Evolutionary conservation across 2,113 vertebrate species (phyloP).

Genomic region (Forbesichthys agassizii): DNA sequence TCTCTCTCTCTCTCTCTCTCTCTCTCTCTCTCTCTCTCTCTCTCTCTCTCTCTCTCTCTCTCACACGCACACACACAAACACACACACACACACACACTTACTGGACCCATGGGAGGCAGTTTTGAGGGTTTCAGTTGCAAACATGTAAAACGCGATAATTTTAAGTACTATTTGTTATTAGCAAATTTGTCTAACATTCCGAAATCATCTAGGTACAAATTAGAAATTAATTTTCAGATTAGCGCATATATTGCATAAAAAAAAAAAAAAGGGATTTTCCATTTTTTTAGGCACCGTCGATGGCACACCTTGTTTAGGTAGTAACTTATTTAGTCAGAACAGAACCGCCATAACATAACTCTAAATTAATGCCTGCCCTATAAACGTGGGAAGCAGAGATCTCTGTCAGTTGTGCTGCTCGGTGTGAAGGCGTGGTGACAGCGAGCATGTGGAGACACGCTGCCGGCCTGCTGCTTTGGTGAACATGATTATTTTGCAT

Average conservation of each 20-base stretch:
- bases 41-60: too few relatives aligned
- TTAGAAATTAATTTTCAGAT: too few relatives aligned
- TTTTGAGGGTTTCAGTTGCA: slow-evolving; percentile 65
- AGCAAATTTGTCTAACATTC: background rate
- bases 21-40: too few relatives aligned
- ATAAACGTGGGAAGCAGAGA: slow-evolving; percentile 49
- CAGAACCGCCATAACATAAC: slow-evolving; percentile 48
- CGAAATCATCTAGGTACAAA: too few relatives aligned
- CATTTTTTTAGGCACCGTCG: background rate
- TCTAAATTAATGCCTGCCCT: slow-evolving; percentile 38
- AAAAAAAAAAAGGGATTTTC: background rate
- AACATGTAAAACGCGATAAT: slow-evolving; percentile 31
- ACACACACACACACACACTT: background rate
- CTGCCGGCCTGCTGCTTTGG: slow-evolving; percentile 64
- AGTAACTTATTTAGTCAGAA: slow-evolving; percentile 30
- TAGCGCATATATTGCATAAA: too few relatives aligned
- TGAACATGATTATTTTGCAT: slow-evolving; percentile 64
- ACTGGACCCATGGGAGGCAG: slow-evolving; percentile 56
- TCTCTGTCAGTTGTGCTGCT: slow-evolving; percentile 35
- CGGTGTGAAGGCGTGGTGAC: slow-evolving; percentile 78
- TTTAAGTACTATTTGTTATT: slow-evolving; percentile 35
- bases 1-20: too few relatives aligned
- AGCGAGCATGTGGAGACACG: slow-evolving; percentile 76
- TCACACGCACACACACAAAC: too few relatives aligned
- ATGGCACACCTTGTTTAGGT: too few relatives aligned